Base-by-base conservation (phyloP, 2,888 invertebrate genomes). In the Philhelius pedissequus region DNA sequence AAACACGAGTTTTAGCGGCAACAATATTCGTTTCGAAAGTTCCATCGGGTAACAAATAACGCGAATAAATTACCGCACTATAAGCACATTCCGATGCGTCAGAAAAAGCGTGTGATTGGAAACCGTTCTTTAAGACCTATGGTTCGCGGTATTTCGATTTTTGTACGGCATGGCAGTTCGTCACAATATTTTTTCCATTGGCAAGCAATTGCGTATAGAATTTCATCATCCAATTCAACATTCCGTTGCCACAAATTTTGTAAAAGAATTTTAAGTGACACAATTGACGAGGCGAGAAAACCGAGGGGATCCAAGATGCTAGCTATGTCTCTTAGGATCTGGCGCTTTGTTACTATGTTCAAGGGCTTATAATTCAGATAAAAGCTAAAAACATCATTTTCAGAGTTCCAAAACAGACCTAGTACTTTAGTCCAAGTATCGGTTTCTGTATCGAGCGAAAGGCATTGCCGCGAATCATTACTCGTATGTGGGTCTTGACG, bases 161-260 rank as follows among this genome's bases (percentile, higher is more conserved):
- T 45, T 15, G 77, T 22, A 5, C 73, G 38, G 2, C 4, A 2
- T 9, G 60, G 48, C 1, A 74, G 18, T 18, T 83, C 82, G 1
- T 62, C 43, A 18, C 64, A 50, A 25, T 58, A 58, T 30, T 43
- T 76, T 38, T 11, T 13, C 70, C 71, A 82, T 6, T 52, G 64
- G 11, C 27, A 8, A 22, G 66, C 52, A 18, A 82, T 60, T 4
- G 40, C 18, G 9, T 54, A 48, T 18, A 79, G 86, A 20, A 81
- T 32, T 25, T 56, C 45, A 11, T 86, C 86, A 35, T n/a, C n/a
- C 86, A 84, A 84, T 3, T 20, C 8, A 0, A 87, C 11, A 15
- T 80, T 84, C 2, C 45, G 35, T 13, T 35, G 35, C 35, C 35
- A 35, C 13, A 35, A 35, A 4, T 35, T 4, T 35, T 35, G 13